These are phyloP conservation scores for Aspidapion aeneum DNA, from an alignment of 2,888 invertebrate species.

Conservation along the genomic window DNA sequence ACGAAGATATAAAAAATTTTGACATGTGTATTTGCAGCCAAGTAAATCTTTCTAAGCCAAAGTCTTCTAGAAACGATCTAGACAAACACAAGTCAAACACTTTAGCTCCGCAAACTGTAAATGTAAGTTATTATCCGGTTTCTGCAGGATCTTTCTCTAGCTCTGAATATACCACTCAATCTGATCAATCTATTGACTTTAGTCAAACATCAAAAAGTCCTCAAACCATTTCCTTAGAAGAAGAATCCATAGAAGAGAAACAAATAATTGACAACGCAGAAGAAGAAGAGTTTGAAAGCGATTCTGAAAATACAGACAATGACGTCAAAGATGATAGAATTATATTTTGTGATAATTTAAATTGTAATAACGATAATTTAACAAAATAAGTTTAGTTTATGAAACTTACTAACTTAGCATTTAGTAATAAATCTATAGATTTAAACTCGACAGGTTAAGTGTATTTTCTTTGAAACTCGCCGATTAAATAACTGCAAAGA, in stretches of 20 bases:
- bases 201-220: not conserved
- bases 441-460: too few relatives aligned
- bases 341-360: not conserved
- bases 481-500: too few relatives aligned
- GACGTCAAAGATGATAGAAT: not conserved
- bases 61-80: not conserved
- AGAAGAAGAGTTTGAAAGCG: not conserved
- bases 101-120: conserved; percentile 22
- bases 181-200: not conserved
- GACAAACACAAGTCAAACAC: not conserved
- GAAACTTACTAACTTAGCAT: too few relatives aligned
- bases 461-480: too few relatives aligned
- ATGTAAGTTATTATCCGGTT: conserved; percentile 23
- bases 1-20: conserved; percentile 18
- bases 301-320: not conserved
- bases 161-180: not conserved
- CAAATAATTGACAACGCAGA: not conserved
- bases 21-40: conserved; percentile 25
- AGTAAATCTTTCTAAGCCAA: not conserved
- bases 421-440: too few relatives aligned
- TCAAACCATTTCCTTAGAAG: not conserved
- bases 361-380: not conserved
- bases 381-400: too few relatives aligned
- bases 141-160: not conserved
- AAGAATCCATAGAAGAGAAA: not conserved